A percentile compares a stretch with the other conserved stretches of the same genome.
Conservation (phyloP, 2,888 invertebrate species). For the Drosophila mimica region DNA sequence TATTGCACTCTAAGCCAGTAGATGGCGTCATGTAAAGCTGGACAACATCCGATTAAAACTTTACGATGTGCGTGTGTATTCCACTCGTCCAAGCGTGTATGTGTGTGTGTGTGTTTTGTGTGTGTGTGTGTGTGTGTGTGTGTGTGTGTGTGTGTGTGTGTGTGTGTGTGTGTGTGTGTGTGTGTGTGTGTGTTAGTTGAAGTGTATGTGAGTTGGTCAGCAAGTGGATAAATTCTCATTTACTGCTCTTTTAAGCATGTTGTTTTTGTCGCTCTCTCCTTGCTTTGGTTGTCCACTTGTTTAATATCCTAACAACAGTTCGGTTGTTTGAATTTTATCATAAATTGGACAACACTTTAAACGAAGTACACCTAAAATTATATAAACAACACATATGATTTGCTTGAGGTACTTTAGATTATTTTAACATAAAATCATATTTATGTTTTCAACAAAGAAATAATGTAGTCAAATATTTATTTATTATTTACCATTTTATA, state of each 20-base stretch:
- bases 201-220: slow-evolving; percentile 60
- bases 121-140: slow-evolving; percentile 14
- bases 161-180: slow-evolving; percentile 14
- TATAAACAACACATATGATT: background rate
- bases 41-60: slow-evolving; percentile 81
- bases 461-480: background rate
- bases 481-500: background rate
- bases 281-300: slow-evolving; percentile 49
- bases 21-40: slow-evolving; percentile 81
- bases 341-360: background rate
- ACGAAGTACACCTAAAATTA: background rate
- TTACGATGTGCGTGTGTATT: slow-evolving; percentile 79
- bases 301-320: slow-evolving; percentile 18
- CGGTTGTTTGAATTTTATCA: background rate
- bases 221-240: slow-evolving; percentile 82
- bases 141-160: slow-evolving; percentile 16
- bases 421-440: background rate
- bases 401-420: background rate
- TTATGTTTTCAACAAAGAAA: background rate
- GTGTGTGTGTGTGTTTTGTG: slow-evolving; percentile 6
- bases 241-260: slow-evolving; percentile 81
- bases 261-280: slow-evolving; percentile 68
- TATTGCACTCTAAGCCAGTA: slow-evolving; percentile 82
- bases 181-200: slow-evolving; percentile 18
- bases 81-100: slow-evolving; percentile 25